These are phyloP conservation scores for Epizoanthus illoricatus DNA, from an alignment of 92 coral and sea anemone genomes.

Conservation along the genomic window DNA sequence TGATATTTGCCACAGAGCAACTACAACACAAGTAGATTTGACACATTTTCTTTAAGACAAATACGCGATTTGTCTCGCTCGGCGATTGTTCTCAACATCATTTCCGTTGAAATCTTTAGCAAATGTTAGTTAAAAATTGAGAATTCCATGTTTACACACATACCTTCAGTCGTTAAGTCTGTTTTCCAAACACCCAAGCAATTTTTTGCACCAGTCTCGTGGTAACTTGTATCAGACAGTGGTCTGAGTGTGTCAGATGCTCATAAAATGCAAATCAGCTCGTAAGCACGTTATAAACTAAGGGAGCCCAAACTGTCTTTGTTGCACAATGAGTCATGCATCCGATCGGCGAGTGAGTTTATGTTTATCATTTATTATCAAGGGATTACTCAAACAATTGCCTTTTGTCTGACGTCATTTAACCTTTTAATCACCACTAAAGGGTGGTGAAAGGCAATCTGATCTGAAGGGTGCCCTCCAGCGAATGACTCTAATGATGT, in stretches of 20 bases:
- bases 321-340: slow-evolving; percentile 32
- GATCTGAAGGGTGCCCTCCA: not conserved
- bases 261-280: slow-evolving; percentile 34
- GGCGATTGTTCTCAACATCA: not conserved
- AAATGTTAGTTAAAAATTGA: not conserved
- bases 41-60: not conserved
- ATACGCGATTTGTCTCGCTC: not conserved
- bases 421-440: not conserved
- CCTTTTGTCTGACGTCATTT: slow-evolving; percentile 39
- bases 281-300: slow-evolving; percentile 18
- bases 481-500: not conserved
- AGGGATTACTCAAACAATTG: slow-evolving; percentile 30
- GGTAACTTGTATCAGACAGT: not conserved
- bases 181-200: not conserved
- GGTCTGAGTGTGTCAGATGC: slow-evolving; percentile 1
- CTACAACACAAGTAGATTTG: not conserved
- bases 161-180: slow-evolving; percentile 1
- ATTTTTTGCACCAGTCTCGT: slow-evolving; percentile 3
- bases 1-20: slow-evolving; percentile 7
- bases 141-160: slow-evolving; percentile 6
- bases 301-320: slow-evolving; percentile 27
- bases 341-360: not conserved
- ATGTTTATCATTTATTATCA: slow-evolving; percentile 33
- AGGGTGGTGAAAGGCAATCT: slow-evolving; percentile 5
- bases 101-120: slow-evolving; percentile 18